Evolutionary conservation across 92 coral and sea anemone genomes (phyloP).

Genomic region (Nematostella vectensis): DNA sequence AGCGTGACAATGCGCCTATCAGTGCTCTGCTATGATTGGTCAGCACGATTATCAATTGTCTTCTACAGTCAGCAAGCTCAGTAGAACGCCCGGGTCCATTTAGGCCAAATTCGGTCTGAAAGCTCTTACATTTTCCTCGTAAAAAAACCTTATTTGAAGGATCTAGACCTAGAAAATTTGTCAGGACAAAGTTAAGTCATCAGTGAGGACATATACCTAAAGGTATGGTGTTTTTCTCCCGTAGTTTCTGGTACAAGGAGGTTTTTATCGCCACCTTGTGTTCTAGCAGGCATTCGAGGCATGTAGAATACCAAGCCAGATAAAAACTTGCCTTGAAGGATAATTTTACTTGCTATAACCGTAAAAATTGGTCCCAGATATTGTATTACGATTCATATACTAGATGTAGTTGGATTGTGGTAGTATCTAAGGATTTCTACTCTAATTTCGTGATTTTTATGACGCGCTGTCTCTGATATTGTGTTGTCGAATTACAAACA

Average conservation of each 20-base stretch:
- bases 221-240: slow-evolving; percentile 11
- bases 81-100: slow-evolving; percentile 43
- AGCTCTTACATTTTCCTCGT: slow-evolving; percentile 15
- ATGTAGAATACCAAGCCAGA: slow-evolving; percentile 22
- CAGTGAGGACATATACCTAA: slow-evolving; percentile 5
- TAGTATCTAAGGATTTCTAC: slow-evolving; percentile 7
- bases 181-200: slow-evolving; percentile 3
- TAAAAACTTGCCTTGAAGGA: slow-evolving; percentile 18
- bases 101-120: slow-evolving; percentile 6
- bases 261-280: slow-evolving; percentile 17
- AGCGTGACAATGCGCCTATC: slow-evolving; percentile 58
- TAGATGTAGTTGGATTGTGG: not conserved
- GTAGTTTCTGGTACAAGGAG: slow-evolving; percentile 8
- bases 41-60: slow-evolving; percentile 28
- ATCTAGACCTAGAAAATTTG: slow-evolving; percentile 6
- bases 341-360: not conserved
- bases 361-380: slow-evolving; percentile 1
- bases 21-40: slow-evolving; percentile 24
- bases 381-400: not conserved
- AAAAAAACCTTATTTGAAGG: slow-evolving; percentile 9
- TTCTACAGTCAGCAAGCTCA: slow-evolving; percentile 40
- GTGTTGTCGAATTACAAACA: slow-evolving; percentile 81
- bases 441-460: slow-evolving; percentile 57
- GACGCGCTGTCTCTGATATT: slow-evolving; percentile 40
- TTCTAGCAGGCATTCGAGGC: slow-evolving; percentile 32